phyloP scores from a whole-genome alignment of 2,888 invertebrate genomes.

The Chalcosyrphus nemorum region DNA sequence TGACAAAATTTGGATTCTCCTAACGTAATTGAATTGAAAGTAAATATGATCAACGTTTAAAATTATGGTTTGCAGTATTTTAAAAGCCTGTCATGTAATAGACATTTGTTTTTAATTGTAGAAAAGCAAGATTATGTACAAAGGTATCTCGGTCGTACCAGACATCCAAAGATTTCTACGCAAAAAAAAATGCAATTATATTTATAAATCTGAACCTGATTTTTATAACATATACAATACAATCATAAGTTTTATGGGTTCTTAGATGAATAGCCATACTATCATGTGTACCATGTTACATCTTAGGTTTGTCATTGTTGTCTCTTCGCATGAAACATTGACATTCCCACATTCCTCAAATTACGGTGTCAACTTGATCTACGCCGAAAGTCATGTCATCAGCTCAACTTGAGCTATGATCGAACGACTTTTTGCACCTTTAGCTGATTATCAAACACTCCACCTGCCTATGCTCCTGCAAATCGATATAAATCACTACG shows the following conservation, averaged over 20 bases:
- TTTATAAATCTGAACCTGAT: background rate
- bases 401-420: slow-evolving; percentile 23
- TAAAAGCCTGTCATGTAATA: too few relatives aligned
- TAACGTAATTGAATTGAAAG: too few relatives aligned
- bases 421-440: slow-evolving; percentile 57
- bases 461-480: slow-evolving; percentile 19
- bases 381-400: slow-evolving; percentile 36
- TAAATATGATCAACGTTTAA: too few relatives aligned
- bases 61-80: too few relatives aligned
- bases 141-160: too few relatives aligned
- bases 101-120: too few relatives aligned
- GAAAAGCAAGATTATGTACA: too few relatives aligned
- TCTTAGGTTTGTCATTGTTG: background rate
- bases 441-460: slow-evolving; percentile 41
- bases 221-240: background rate
- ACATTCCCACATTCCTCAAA: slow-evolving; percentile 35
- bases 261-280: background rate
- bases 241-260: too few relatives aligned
- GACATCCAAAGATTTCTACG: background rate
- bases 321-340: background rate
- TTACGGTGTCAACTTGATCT: slow-evolving; percentile 37
- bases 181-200: background rate
- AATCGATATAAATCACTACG: slow-evolving; percentile 63
- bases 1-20: too few relatives aligned
- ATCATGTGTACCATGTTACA: slow-evolving; percentile 48